Evolutionary conservation across 1,140 invertebrate species (phyloP).

Genomic region (Palaemon carinicauda): DNA sequence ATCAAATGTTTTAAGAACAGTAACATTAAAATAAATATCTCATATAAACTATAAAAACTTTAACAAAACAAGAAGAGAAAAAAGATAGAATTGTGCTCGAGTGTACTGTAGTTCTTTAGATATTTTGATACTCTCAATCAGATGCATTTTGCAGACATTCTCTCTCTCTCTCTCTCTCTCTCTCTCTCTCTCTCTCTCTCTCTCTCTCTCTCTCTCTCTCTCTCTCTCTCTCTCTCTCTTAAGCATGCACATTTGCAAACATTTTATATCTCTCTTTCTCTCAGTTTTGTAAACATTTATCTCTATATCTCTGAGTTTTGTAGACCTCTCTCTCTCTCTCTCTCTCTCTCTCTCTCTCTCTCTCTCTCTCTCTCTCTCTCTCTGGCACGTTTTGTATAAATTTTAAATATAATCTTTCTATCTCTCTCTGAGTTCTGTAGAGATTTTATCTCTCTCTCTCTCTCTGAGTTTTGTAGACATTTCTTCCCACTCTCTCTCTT

Average conservation of each 20-base stretch:
- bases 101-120: too few relatives aligned
- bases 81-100: too few relatives aligned
- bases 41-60: too few relatives aligned
- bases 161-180: background rate
- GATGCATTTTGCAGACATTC: background rate
- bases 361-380: background rate
- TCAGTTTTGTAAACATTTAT: background rate
- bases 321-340: background rate
- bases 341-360: background rate
- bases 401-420: background rate
- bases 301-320: background rate
- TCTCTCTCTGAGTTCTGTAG: too few relatives aligned
- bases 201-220: background rate
- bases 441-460: background rate
- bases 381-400: too few relatives aligned
- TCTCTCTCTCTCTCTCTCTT: too few relatives aligned
- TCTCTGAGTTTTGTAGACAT: too few relatives aligned
- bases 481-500: background rate
- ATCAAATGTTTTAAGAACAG: too few relatives aligned
- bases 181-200: background rate
- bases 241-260: too few relatives aligned
- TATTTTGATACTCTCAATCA: too few relatives aligned
- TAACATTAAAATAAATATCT: too few relatives aligned
- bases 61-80: too few relatives aligned
- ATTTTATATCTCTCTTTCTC: background rate